Percentiles rank a stretch among this genome's conserved stretches.
These are phyloP conservation scores for Huso huso DNA, from an alignment of 2,797 vertebrate species.

Conservation along the genomic window DNA sequence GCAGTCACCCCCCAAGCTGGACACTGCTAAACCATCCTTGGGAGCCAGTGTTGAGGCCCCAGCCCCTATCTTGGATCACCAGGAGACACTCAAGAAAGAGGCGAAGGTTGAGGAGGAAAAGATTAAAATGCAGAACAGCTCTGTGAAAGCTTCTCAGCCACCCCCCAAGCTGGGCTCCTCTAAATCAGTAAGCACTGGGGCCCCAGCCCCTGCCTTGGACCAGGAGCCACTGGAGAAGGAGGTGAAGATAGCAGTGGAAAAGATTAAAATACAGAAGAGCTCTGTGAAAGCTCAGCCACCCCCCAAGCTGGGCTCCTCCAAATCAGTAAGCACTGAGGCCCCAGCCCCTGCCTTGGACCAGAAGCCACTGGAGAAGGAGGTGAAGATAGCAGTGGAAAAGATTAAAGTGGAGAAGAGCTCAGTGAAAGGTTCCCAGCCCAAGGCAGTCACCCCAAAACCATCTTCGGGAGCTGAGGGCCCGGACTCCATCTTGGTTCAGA, in stretches of 20 bases:
- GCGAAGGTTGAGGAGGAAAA: constrained; percentile 16
- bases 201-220: background rate
- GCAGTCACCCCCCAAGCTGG: too few relatives aligned
- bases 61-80: background rate
- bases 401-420: constrained; percentile 25
- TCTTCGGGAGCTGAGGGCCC: too few relatives aligned
- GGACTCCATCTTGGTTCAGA: too few relatives aligned
- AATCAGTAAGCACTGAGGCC: too few relatives aligned
- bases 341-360: background rate
- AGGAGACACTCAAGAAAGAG: background rate
- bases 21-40: background rate
- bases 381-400: too few relatives aligned
- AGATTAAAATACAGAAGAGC: constrained; percentile 15
- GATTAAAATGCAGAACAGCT: constrained; percentile 14
- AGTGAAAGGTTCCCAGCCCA: background rate
- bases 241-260: too few relatives aligned
- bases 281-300: background rate
- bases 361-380: background rate
- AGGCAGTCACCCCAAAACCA: too few relatives aligned
- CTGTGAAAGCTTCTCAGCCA: background rate
- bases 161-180: too few relatives aligned
- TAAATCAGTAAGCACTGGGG: too few relatives aligned
- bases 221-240: background rate
- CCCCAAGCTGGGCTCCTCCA: too few relatives aligned
- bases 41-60: background rate